Evolutionary conservation across 2,797 vertebrate species (phyloP).

Genomic region (Enteromius anoplus): DNA sequence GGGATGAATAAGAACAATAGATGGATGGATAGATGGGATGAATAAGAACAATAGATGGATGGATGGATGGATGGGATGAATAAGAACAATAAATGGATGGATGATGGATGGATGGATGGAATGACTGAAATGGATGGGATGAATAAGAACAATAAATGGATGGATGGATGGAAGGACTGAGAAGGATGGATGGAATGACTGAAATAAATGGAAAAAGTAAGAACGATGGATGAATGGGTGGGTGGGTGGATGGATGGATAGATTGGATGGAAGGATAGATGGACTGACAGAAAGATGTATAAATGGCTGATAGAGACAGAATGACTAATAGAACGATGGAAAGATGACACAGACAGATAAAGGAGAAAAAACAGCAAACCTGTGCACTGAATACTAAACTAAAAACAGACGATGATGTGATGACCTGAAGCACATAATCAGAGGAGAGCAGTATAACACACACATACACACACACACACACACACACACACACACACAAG

Average conservation of each 20-base stretch:
- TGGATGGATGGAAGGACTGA: not conserved
- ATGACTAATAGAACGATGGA: too few species aligned
- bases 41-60: too few species aligned
- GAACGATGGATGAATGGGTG: too few species aligned
- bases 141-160: not conserved
- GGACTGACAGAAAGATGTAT: not conserved
- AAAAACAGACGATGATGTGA: not conserved
- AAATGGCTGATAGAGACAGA: too few species aligned
- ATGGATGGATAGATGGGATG: not conserved
- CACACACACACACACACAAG: slow-evolving; percentile 51
- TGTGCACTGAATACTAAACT: slow-evolving; percentile 19
- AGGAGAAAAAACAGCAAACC: not conserved
- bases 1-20: not conserved
- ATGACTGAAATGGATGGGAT: not conserved
- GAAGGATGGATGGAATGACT: not conserved
- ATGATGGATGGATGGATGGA: not conserved
- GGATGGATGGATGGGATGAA: not conserved
- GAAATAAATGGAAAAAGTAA: not conserved
- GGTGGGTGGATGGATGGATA: not conserved
- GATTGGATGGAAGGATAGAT: not conserved
- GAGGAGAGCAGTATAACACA: slow-evolving; percentile 10
- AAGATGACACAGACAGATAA: not conserved
- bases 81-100: not conserved
- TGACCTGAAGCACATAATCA: slow-evolving; percentile 17
- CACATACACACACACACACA: too few species aligned